Conservation (phyloP, 2,113 vertebrate genomes). For the Pangasianodon hypophthalmus region DNA sequence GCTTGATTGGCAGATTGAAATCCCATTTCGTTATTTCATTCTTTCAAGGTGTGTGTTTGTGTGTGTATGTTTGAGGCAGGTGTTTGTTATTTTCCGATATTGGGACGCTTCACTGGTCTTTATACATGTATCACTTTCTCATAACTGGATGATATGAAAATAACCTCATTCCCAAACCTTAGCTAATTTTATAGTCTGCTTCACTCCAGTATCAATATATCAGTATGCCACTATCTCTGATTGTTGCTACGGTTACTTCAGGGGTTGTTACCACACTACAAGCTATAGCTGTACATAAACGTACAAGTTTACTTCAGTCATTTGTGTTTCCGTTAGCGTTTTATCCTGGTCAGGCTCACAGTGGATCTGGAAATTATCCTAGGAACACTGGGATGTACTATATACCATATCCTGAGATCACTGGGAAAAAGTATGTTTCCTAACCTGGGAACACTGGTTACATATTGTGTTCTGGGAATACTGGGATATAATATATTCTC, state of each 20-base stretch:
- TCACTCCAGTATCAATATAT: background rate
- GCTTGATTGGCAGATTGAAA: slow-evolving; percentile 31
- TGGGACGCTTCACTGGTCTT: background rate
- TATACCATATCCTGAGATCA: background rate
- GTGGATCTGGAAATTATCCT: background rate
- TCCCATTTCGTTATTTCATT: slow-evolving; percentile 30
- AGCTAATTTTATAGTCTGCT: background rate
- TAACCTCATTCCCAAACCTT: background rate
- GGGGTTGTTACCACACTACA: background rate
- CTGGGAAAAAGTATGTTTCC: background rate
- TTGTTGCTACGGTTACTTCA: background rate
- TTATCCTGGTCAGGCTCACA: background rate
- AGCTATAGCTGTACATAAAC: background rate
- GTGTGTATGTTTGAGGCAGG: background rate
- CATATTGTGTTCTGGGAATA: background rate
- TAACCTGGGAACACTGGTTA: background rate
- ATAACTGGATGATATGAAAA: background rate
- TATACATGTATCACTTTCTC: background rate
- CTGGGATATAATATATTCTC: background rate
- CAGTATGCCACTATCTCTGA: background rate
- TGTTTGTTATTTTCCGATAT: background rate
- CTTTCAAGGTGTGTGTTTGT: background rate
- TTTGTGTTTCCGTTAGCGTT: background rate
- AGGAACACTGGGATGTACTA: background rate
- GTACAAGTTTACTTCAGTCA: background rate